These are phyloP conservation scores for Watsonalla cultraria DNA, from an alignment of 2,888 invertebrate species.

Conservation along the genomic window DNA sequence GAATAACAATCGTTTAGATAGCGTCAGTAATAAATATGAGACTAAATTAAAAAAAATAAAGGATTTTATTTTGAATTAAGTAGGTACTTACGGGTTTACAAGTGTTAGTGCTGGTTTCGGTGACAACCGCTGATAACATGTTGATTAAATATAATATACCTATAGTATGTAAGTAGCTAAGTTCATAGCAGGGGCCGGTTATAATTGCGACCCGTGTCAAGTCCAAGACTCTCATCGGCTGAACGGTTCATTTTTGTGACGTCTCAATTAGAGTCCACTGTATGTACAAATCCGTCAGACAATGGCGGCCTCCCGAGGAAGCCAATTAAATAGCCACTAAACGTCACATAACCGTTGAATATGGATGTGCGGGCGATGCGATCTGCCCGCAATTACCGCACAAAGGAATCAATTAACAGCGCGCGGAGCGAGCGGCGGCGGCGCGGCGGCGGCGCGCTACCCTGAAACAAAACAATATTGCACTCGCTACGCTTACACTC, in stretches of 20 bases:
- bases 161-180: no score
- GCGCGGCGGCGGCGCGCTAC: constrained; percentile 24
- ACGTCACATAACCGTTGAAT: constrained; percentile 54
- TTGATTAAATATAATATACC: no score
- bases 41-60: no score
- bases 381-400: constrained; percentile 60
- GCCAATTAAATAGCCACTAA: constrained; percentile 52
- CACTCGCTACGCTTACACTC: constrained; percentile 56
- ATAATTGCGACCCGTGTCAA: neutral
- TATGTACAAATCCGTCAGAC: constrained; percentile 21
- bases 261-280: neutral
- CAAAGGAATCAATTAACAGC: constrained; percentile 72
- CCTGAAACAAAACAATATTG: constrained; percentile 63
- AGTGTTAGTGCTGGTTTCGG: no score
- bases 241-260: neutral
- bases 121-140: no score
- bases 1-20: no score
- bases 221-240: neutral
- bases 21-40: no score
- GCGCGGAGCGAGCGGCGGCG: constrained; percentile 20
- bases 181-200: no score
- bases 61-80: no score
- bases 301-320: constrained; percentile 29
- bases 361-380: constrained; percentile 49
- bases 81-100: no score